Evolutionary conservation across 2,797 vertebrate species (phyloP), one percentile per base, ranked within the genome.

Genomic region (Sciaenops ocellatus): DNA sequence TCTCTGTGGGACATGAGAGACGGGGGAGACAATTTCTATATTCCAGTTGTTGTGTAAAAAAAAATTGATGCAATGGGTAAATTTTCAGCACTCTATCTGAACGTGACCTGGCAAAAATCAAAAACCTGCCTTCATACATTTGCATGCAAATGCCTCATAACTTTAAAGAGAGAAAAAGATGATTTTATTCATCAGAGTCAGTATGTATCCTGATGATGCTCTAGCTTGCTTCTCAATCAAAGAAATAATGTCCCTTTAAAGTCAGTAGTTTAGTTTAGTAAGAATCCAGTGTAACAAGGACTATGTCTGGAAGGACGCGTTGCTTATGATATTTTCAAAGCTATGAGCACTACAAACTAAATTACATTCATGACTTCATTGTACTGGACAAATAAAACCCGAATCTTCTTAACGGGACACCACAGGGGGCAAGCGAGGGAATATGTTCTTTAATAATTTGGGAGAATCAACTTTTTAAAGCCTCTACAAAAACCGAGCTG

Each of bases 1-100:
- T 51, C 57, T 83, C 54, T 61, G 62, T 52, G 50, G 50, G 65
- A 81, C 54, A 51, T 6, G 17, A 61, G 16, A 80, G 26, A 55
- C 17, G 61, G 73, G 51, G 41, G 34, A 34, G 30, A 61, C 44
- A 4, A 77, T 52, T 48, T 66, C 1, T 63, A 1, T 78, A 52
- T 54, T 69, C 18, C 13, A 38, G 28, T 24, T 79, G 24, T 46
- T 73, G 26, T 66, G 5, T 66, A 4, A 17, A 34, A 61, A 55
- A 64, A 74, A 46, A 24, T 48, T 1, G 15, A 46, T 68, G 38
- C 47, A 68, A 34, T 68, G 51, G 20, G 15, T 18, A 7, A n/a
- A 20, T 54, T 10, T 41, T 68, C 3, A 6, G 28, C 24, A 15
- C 9, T 48, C 2, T 28, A 16, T 72, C 60, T 48, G 1, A 66